These are phyloP conservation scores for Crenuchus spilurus DNA, from an alignment of 2,797 vertebrate species.

Conservation along the genomic window DNA sequence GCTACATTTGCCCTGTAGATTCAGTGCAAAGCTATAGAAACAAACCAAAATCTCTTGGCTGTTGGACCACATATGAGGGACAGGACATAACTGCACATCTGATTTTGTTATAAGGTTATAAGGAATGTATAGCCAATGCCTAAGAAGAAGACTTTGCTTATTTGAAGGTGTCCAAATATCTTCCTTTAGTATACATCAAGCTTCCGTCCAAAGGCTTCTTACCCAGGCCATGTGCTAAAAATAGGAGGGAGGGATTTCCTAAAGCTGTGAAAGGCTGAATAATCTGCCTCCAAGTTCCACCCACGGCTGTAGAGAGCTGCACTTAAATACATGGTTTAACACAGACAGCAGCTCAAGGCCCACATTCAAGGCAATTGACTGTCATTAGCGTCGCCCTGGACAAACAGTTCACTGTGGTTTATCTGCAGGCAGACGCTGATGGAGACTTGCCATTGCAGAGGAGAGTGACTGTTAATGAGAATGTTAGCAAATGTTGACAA, in stretches of 20 bases:
- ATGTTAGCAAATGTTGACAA: conserved; percentile 26
- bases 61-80: too few species aligned
- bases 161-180: not conserved
- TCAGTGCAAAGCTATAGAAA: too few species aligned
- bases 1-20: too few species aligned
- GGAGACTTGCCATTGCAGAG: not conserved
- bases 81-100: not conserved
- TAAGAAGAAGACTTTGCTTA: not conserved
- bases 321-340: conserved; percentile 29
- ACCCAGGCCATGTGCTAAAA: conserved; percentile 36
- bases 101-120: not conserved
- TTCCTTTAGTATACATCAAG: not conserved
- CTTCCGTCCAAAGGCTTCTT: not conserved
- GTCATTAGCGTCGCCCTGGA: conserved; percentile 35
- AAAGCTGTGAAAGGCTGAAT: conserved; percentile 25
- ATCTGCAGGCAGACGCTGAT: conserved; percentile 14
- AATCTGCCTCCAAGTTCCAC: conserved; percentile 44
- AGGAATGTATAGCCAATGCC: not conserved
- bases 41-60: too few species aligned
- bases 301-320: conserved; percentile 13
- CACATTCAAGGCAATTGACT: conserved; percentile 30
- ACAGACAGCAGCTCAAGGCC: conserved; percentile 35
- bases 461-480: conserved; percentile 15
- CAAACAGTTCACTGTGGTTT: conserved; percentile 29
- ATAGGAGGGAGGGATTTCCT: conserved; percentile 44